phyloP scores from a whole-genome alignment of 2,888 invertebrate species.

The Pristionchus arcanus region DNA sequence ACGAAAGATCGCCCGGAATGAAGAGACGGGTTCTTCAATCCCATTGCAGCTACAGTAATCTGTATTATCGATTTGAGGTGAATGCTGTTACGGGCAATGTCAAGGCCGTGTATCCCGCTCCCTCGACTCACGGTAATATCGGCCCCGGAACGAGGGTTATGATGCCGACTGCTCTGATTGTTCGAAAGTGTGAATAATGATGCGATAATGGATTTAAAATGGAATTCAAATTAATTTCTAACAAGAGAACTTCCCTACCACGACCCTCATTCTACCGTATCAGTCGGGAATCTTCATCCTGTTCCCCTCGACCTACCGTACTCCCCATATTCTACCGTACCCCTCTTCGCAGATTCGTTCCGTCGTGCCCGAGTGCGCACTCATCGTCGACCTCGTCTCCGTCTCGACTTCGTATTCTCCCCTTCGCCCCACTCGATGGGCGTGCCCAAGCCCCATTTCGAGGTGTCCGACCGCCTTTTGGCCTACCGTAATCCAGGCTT shows the following conservation, averaged over 20 bases:
- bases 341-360: neutral
- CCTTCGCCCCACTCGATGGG: conserved; percentile 2
- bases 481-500: too few species aligned
- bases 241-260: too few species aligned
- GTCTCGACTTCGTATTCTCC: conserved; percentile 16
- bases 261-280: too few species aligned
- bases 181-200: too few species aligned
- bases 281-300: too few species aligned
- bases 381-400: conserved; percentile 38
- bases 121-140: neutral
- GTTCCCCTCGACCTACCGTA: neutral
- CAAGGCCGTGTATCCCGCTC: conserved; percentile 15
- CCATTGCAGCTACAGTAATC: too few species aligned
- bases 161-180: too few species aligned
- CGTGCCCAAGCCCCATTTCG: conserved; percentile 49
- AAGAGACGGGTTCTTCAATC: too few species aligned
- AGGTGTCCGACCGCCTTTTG: neutral
- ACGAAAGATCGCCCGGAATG: too few species aligned
- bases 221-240: too few species aligned
- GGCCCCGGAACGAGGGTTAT: too few species aligned
- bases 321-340: neutral
- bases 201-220: too few species aligned
- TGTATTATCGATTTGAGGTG: neutral
- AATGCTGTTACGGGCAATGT: conserved; percentile 22
- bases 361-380: conserved; percentile 7